phyloP scores from a whole-genome alignment of 2,797 vertebrate species.

The Scleropages formosus region DNA sequence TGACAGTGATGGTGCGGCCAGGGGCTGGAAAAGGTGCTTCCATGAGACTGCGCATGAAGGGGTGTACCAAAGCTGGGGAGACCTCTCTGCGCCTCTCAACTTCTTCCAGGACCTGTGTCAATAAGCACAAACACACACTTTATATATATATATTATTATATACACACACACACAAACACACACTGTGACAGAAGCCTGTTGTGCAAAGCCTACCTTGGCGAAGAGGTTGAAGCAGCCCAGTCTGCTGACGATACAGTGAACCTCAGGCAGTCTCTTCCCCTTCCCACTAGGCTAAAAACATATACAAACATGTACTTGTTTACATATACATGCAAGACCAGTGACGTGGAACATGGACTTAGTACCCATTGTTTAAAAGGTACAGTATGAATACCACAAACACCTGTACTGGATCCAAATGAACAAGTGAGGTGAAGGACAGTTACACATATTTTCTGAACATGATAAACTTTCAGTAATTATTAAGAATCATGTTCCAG shows the following conservation, averaged over 20 bases:
- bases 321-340: no score
- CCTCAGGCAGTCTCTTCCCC: conserved; percentile 91
- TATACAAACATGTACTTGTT: no score
- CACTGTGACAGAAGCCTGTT: not conserved
- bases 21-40: conserved; percentile 96
- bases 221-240: conserved; percentile 97
- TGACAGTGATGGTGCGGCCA: conserved; percentile 85
- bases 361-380: no score
- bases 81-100: conserved; percentile 91
- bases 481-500: no score
- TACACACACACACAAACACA: conserved; percentile 35
- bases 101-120: conserved; percentile 87
- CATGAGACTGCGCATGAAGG: conserved; percentile 96
- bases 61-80: conserved; percentile 86
- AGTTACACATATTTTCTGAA: no score
- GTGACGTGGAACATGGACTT: no score
- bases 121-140: conserved; percentile 5
- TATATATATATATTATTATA: conserved; percentile 5
- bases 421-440: no score
- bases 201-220: conserved; percentile 81
- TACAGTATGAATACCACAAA: no score
- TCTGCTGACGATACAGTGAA: conserved; percentile 94
- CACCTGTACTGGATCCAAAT: no score
- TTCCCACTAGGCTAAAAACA: conserved; percentile 84
- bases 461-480: no score